Base-by-base conservation (phyloP, 2,888 invertebrate genomes). In the Luffia ferchaultella region DNA sequence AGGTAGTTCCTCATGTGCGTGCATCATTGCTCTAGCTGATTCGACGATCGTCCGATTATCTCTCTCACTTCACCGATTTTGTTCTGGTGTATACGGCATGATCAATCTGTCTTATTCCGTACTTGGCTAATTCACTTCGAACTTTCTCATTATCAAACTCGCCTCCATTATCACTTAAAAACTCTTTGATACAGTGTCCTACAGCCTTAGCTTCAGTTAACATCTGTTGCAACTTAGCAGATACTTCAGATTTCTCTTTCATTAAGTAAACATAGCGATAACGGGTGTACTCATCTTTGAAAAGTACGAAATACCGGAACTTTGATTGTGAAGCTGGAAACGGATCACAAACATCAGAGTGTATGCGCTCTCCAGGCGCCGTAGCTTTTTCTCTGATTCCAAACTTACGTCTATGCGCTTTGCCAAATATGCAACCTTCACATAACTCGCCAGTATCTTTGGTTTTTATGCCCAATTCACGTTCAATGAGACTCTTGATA, bases 21-120 rank as follows among this genome's bases (percentile, higher is more conserved):
- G 18, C 46, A 53, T 49, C 48, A 53, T 44, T 15, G 51, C 46
- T 20, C 56, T 42, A 20, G 53, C 62, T 17, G 50, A 54, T 50
- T 58, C 58, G 9, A 58, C 45, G 1, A 60, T 49, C 1, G 57
- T 55, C 12, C 56, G 47, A 40, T 57, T 58, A 44, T 56, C 53
- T 20, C 61, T 43, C 46, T 62, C 62, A 7, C 59, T 57, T 2
- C 56, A 18, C 2, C 61, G 60, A 43, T 63, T 63, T 51, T 63
- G 60, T 45, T 62, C 52, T 18, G 63, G 59, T 2, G 53, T 53
- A 50, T 61, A 58, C 9, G 60, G 49, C 45, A 56, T 57, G 3
- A 55, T 57, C 1, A 45, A 45, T 41, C 57, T 44, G 46, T 2
- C 20, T 19, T 20, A 46, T 46, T 2, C 45, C 46, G 9, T 46